These are phyloP conservation scores for Agriopis leucophaearia DNA, from an alignment of 2,888 invertebrate species.

Conservation along the genomic window DNA sequence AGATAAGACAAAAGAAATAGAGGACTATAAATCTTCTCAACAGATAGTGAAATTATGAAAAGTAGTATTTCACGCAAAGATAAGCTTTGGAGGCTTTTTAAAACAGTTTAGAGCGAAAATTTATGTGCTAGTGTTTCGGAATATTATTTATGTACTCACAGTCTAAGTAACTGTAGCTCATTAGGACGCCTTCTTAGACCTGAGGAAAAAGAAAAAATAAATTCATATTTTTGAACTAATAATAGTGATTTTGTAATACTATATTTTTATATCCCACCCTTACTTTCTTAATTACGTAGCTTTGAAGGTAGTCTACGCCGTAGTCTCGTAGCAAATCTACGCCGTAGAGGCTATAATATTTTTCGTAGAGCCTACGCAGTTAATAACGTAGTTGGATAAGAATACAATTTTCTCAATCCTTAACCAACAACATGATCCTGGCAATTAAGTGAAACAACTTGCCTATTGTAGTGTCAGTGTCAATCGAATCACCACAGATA, in stretches of 20 bases:
- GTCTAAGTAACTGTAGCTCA: constrained; percentile 71
- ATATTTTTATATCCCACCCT: too few species aligned
- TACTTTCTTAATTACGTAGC: background rate
- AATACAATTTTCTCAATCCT: too few species aligned
- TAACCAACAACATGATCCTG: too few species aligned
- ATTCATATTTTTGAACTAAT: too few species aligned
- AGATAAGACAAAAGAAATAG: constrained; percentile 58
- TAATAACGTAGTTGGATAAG: background rate
- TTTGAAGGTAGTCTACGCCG: background rate
- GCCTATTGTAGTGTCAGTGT: too few species aligned
- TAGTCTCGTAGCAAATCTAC: constrained; percentile 2
- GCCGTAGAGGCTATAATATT: constrained; percentile 9
- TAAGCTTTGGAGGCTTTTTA: constrained; percentile 35
- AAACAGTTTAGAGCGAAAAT: background rate
- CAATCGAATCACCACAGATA: too few species aligned
- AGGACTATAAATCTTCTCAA: constrained; percentile 53
- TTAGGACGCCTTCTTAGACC: constrained; percentile 57
- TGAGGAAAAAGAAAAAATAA: constrained; percentile 56
- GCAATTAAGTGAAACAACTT: too few species aligned
- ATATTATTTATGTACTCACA: constrained; percentile 61
- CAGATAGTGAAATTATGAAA: constrained; percentile 63
- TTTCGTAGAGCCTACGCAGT: background rate
- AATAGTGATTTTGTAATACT: too few species aligned
- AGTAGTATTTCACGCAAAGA: constrained; percentile 53
- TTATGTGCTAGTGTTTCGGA: background rate